Base-by-base conservation (phyloP, 2,888 invertebrate species). In the Spialia ferax region DNA sequence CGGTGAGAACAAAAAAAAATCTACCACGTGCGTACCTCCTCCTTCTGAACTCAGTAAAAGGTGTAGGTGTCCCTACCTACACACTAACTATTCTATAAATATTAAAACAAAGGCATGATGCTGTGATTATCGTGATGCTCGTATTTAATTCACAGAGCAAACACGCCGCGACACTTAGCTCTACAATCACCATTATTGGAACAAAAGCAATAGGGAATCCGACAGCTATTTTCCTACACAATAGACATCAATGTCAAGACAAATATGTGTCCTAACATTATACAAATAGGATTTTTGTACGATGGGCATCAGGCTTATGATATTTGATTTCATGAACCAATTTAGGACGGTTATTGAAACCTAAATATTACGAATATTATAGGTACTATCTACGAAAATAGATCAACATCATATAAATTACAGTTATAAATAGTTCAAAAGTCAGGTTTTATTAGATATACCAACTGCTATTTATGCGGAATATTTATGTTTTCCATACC, bases 181-280 rank as follows among this genome's bases (percentile, higher is more conserved):
- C 23, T 62, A 52, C 35, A 4, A 52, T 62, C 63, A 11, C 54
- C 63, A 54, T 63, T 54, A 54, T 23, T 63, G 15, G 23, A 63
- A 63, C 42, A 42, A 61, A 61, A 26, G 48, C 61, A 63, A 54
- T 63, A 63, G 6, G 38, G 62, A 63, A 63, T 54, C 35, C 54
- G 26, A 23, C 38, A 18, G 62, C 32, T 62, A 62, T 52, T 62
- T 62, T 52, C 62, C 38, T 35, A 8, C 38, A 35, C 26, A 57
- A 62, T 32, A 22, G 35, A 45, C 8, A 20, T 26, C 15, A n/a
- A 3, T 32, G 10, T 11, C 22, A n/a, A 48, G 20, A n/a, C 20
- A 26, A 61, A 50, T 61, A 35, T 32, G 22, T 50, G 22, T 22
- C 22, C 22, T 20, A 50, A 61, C 26, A 2, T 8, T 1, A 8